These are phyloP conservation scores for Dinomys branickii DNA, from an alignment of 2,113 vertebrate genomes.

Conservation along the genomic window DNA sequence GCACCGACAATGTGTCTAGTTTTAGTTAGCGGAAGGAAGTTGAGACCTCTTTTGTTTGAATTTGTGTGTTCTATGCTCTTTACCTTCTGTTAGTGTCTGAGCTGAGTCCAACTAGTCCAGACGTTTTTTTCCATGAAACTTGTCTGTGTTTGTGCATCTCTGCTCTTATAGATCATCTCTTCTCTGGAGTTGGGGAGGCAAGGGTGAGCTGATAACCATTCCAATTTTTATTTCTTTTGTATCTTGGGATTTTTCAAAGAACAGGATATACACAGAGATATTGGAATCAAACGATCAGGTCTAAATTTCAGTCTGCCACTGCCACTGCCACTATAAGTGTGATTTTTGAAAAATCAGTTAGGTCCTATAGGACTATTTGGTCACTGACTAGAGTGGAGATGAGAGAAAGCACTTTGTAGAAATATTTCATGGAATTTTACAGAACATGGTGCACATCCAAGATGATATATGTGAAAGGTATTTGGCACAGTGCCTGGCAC, in stretches of 20 bases:
- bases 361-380: background rate
- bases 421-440: background rate
- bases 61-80: background rate
- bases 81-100: background rate
- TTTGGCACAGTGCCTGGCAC: background rate
- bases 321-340: background rate
- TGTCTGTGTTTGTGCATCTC: background rate
- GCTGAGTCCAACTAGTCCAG: background rate
- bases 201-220: fast-evolving
- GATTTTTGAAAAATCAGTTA: background rate
- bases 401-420: background rate
- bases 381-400: background rate
- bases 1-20: background rate
- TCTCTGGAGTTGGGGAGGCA: background rate
- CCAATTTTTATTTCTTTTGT: background rate
- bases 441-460: background rate
- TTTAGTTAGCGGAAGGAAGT: background rate
- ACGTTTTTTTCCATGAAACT: background rate
- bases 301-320: background rate
- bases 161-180: background rate
- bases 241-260: background rate
- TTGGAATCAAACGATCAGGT: background rate
- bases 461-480: background rate
- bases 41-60: background rate
- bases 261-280: background rate